A percentile compares a stretch with the other conserved stretches of the same genome.
phyloP scores from a whole-genome alignment of 2,888 invertebrate species.

The Hyles lineata region DNA sequence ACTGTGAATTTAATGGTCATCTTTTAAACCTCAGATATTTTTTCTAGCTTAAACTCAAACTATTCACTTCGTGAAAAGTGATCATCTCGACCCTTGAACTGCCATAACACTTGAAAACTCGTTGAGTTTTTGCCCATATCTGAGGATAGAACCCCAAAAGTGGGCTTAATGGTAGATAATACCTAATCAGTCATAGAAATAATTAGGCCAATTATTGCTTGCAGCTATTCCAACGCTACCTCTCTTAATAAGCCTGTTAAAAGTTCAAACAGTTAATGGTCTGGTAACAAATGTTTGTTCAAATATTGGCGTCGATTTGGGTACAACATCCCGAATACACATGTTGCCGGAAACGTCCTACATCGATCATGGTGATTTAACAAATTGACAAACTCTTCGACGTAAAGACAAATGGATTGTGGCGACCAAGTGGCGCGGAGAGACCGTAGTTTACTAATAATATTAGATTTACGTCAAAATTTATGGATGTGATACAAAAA shows the following conservation, averaged over 20 bases:
- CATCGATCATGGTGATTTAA: slow-evolving; percentile 14
- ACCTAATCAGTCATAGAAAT: background rate
- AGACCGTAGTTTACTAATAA: background rate
- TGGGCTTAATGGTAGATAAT: too few species aligned
- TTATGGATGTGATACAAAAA: too few species aligned
- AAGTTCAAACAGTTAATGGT: slow-evolving; percentile 10
- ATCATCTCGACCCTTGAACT: too few species aligned
- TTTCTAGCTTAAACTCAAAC: too few species aligned
- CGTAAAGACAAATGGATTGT: slow-evolving; percentile 11
- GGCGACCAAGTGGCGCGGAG: slow-evolving; percentile 8
- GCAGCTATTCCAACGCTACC: background rate
- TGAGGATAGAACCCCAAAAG: too few species aligned
- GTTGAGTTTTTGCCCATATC: too few species aligned
- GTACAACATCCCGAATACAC: slow-evolving; percentile 5
- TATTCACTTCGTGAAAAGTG: too few species aligned
- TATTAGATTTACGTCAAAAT: background rate
- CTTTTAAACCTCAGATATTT: too few species aligned
- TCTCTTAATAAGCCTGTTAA: background rate
- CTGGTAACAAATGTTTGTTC: slow-evolving; percentile 13
- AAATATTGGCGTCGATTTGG: slow-evolving; percentile 20
- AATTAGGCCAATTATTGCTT: background rate
- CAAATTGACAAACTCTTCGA: slow-evolving; percentile 22
- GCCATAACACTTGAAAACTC: too few species aligned
- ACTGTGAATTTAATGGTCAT: too few species aligned
- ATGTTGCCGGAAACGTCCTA: background rate